Percentiles rank a stretch among this genome's conserved stretches.
Evolutionary conservation across 30 jellyfish, hydroid and myxozoan genomes (phyloP).

Genomic region (Turritopsis rubra): DNA sequence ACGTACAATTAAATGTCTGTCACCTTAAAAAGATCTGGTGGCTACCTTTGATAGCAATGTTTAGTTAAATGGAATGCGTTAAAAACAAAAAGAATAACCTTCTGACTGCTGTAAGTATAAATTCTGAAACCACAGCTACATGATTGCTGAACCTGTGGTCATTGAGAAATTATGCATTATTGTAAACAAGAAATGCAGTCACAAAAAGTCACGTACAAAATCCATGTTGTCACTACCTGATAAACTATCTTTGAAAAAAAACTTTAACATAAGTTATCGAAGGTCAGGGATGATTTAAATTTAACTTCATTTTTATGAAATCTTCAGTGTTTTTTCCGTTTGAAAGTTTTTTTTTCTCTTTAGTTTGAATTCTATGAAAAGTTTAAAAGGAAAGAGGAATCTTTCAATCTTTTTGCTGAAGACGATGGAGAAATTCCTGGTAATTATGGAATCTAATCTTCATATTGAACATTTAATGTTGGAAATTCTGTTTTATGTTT

Average conservation of each 20-base stretch:
- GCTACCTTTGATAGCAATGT: background rate
- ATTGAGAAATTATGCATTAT: too few relatives aligned
- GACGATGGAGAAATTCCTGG: background rate
- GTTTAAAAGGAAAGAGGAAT: background rate
- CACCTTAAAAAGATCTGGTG: background rate
- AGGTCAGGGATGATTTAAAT: too few relatives aligned
- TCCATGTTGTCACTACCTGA: too few relatives aligned
- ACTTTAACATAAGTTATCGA: too few relatives aligned
- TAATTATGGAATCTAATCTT: background rate
- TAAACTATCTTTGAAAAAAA: too few relatives aligned
- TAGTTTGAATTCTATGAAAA: constrained; percentile 20
- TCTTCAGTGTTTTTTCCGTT: too few relatives aligned
- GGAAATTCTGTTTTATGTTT: too few relatives aligned
- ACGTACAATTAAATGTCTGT: background rate
- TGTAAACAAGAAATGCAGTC: too few relatives aligned
- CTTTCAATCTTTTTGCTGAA: constrained; percentile 8
- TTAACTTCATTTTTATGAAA: too few relatives aligned
- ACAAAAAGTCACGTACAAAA: too few relatives aligned
- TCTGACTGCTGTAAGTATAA: background rate
- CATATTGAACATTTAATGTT: background rate
- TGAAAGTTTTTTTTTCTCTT: background rate
- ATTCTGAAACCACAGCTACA: too few relatives aligned
- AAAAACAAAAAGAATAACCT: background rate
- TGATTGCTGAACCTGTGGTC: too few relatives aligned
- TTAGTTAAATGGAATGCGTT: background rate